Evolutionary conservation across 2,113 vertebrate genomes (phyloP).

Genomic region (Zingel zingel): DNA sequence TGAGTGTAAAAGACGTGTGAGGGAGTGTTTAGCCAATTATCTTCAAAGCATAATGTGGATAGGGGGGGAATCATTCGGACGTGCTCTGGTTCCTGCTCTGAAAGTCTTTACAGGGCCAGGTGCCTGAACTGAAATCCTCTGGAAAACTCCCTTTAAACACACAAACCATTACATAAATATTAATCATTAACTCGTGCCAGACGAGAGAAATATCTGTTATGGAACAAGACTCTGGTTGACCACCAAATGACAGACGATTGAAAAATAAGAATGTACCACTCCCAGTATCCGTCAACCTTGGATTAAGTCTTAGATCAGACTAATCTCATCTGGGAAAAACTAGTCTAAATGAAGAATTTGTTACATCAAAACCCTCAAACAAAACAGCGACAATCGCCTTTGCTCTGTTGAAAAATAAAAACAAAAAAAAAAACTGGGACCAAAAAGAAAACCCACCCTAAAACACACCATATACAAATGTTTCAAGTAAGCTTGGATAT

Average conservation of each 20-base stretch:
- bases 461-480: neutral
- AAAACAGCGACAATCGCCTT: neutral
- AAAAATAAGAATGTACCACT: neutral
- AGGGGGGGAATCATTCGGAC: neutral
- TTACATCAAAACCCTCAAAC: neutral
- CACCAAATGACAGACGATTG: neutral
- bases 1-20: neutral
- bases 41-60: conserved; percentile 34
- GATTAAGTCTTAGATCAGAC: conserved; percentile 5
- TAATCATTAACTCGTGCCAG: neutral
- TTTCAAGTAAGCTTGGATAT: neutral
- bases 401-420: neutral
- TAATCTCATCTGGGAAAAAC: neutral
- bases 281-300: conserved; percentile 3
- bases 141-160: conserved; percentile 3
- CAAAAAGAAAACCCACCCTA: neutral
- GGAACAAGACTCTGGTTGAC: neutral
- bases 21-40: conserved; percentile 26
- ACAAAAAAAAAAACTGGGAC: neutral
- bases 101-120: neutral
- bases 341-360: conserved; percentile 1
- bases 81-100: conserved; percentile 2
- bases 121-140: conserved; percentile 1
- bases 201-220: neutral
- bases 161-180: neutral